Conservation (phyloP, 1,140 invertebrate species). For the Caenorhabditis tropicalis region DNA sequence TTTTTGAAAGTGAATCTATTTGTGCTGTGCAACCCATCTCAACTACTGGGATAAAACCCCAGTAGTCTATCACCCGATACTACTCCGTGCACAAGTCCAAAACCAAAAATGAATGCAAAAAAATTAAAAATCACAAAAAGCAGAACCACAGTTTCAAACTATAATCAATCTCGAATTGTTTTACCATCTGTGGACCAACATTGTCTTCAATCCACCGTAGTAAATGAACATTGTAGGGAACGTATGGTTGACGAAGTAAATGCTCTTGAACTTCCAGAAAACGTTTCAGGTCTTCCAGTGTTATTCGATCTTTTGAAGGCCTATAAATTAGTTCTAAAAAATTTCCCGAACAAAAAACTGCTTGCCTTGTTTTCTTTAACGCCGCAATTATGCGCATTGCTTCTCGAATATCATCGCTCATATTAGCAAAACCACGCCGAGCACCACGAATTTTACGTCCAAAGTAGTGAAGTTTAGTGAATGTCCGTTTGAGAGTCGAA, state of each 20-base stretch:
- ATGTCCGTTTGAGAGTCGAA: constrained; percentile 69
- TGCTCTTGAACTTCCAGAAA: constrained; percentile 72
- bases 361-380: constrained; percentile 69
- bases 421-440: constrained; percentile 66
- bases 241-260: constrained; percentile 69
- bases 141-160: constrained; percentile 13
- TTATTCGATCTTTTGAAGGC: constrained; percentile 70
- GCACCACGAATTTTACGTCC: constrained; percentile 71
- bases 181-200: constrained; percentile 50
- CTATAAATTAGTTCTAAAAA: too few relatives aligned
- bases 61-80: not conserved
- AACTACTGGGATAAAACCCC: not conserved
- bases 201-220: constrained; percentile 68
- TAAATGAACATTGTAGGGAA: constrained; percentile 71
- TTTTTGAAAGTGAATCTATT: not conserved
- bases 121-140: constrained; percentile 33
- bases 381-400: constrained; percentile 72
- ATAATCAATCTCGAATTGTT: constrained; percentile 26
- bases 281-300: constrained; percentile 70
- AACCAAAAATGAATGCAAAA: not conserved
- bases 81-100: constrained; percentile 3
- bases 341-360: too few relatives aligned
- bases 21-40: not conserved
- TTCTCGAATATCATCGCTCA: constrained; percentile 70
- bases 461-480: constrained; percentile 72